Base-by-base conservation (phyloP, 2,113 vertebrate species). In the Lampris megalopsis region DNA sequence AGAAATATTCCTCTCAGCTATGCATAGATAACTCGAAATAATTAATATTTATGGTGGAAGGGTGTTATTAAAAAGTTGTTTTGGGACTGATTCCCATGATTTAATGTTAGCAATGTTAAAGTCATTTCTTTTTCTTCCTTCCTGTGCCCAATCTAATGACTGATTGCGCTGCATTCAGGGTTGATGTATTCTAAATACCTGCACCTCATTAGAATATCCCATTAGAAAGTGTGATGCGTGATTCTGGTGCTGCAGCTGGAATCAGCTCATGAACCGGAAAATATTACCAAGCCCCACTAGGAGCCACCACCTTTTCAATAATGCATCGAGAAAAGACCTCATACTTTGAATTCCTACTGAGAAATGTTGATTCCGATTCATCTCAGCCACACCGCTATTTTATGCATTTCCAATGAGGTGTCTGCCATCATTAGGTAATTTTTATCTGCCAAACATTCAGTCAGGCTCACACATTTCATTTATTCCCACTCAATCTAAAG, bases 21-120 rank as follows among this genome's bases (percentile, higher is more conserved):
- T 79, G 71, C 75, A 81, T 52, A 83, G 64, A 71, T 56, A 71
- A 57, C 38, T 76, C 74, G 79, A 61, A 83, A 83, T 83, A 79
- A 77, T 88, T 88, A 67, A 83, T 77, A 74, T 82, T 79, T 52
- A 72, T 70, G 38, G 24, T 52, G 72, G 48, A 6, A 1, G 6
- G 41, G 59, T 24, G 68, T 35, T 71, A 57, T 80, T 82, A 80
- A 80, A 81, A 72, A 45, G 43, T 58, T 68, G 59, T 75, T 78
- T 66, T 24, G 62, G 13, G 68, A 52, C 56, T 56, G 65, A 80
- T 83, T 78, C 63, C 11, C 45, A 69, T 69, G 67, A 78, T 83
- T 78, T 75, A 75, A 68, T 57, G 58, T 71, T 42, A 68, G n/a
- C 41, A 48, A 37, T 73, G 38, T 62, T 50, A 85, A 75, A 79